Evolutionary conservation across 2,113 vertebrate species (phyloP).

Genomic region (Cavia aperea): DNA sequence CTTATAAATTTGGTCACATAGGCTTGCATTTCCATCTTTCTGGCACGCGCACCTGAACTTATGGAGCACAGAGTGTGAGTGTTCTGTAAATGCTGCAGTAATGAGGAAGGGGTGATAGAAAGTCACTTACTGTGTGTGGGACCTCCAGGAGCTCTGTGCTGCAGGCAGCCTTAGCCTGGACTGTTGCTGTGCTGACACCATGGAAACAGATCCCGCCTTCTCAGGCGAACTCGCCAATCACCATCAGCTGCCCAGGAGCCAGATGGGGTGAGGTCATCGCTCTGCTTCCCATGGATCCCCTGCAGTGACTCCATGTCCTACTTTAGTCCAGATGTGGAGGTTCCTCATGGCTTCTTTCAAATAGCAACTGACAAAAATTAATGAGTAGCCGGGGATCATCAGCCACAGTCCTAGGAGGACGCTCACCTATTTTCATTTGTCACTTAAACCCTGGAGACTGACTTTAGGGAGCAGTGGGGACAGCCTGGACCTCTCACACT

Average conservation of each 20-base stretch:
- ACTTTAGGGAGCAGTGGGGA: rapidly evolving
- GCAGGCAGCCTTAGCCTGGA: not conserved
- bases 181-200: constrained; percentile 48
- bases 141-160: not conserved
- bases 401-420: not conserved
- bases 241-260: not conserved
- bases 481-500: rapidly evolving
- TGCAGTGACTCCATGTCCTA: not conserved
- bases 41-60: not conserved
- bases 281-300: not conserved
- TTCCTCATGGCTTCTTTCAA: not conserved
- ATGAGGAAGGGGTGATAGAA: not conserved
- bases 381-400: not conserved
- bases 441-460: not conserved
- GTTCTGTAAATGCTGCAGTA: not conserved
- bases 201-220: constrained; percentile 56
- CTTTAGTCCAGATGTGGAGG: not conserved
- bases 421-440: not conserved
- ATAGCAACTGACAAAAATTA: not conserved
- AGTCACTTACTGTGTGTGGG: constrained; percentile 38
- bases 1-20: not conserved
- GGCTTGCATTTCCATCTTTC: not conserved
- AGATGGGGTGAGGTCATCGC: rapidly evolving
- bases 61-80: not conserved
- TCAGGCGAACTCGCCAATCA: not conserved